Conservation (phyloP, 2,113 vertebrate genomes). For the Python bivittatus region DNA sequence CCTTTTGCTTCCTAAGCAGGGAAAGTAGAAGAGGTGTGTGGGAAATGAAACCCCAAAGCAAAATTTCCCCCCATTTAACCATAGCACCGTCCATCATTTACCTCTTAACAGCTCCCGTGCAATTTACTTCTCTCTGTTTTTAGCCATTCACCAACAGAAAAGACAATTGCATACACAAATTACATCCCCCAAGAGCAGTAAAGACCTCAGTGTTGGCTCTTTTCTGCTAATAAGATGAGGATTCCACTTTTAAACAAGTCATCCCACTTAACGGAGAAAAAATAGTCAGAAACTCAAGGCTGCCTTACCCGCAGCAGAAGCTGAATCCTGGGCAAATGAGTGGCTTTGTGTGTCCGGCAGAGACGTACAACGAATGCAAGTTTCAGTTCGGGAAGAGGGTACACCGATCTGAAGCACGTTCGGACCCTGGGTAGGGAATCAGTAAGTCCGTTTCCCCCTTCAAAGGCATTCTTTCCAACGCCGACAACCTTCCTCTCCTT, state of each 20-base stretch:
- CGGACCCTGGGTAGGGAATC: not conserved
- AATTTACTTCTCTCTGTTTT: conserved; percentile 53
- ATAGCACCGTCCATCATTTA: not conserved
- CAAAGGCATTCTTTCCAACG: not conserved
- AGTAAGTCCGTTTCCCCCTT: not conserved
- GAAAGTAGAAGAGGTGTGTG: not conserved
- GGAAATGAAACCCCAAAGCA: fast-evolving
- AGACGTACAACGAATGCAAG: not conserved
- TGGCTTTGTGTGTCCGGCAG: not conserved
- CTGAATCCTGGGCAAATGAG: not conserved
- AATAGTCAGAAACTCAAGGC: not conserved
- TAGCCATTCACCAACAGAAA: conserved; percentile 51
- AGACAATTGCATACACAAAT: conserved; percentile 58
- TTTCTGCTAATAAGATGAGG: conserved; percentile 11
- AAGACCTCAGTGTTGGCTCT: conserved; percentile 38
- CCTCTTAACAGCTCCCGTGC: conserved; percentile 35
- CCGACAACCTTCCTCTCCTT: not conserved
- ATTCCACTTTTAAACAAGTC: conserved; percentile 57
- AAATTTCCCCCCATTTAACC: fast-evolving
- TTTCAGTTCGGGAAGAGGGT: not conserved
- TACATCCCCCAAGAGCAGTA: conserved; percentile 63
- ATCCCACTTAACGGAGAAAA: conserved; percentile 39
- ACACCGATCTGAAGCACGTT: not conserved
- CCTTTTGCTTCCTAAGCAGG: not conserved
- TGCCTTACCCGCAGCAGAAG: not conserved